Conservation (phyloP, 1,140 invertebrate species). For the Lucilia sericata region DNA sequence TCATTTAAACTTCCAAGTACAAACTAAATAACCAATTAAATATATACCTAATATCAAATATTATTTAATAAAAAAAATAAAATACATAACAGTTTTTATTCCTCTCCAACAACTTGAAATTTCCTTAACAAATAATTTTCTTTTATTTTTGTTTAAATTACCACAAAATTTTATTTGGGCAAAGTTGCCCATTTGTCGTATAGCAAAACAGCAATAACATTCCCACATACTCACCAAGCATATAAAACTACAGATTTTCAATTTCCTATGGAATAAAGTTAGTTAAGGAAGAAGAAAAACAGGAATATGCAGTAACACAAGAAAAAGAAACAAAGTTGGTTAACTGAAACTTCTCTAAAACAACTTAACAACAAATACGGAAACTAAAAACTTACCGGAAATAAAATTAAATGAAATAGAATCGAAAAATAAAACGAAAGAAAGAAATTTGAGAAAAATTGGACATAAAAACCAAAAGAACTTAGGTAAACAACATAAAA, state of each 20-base stretch:
- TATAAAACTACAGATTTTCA: constrained; percentile 11
- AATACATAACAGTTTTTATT: too few species aligned
- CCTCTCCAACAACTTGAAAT: neutral
- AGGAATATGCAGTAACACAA: neutral
- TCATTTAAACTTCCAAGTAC: too few species aligned
- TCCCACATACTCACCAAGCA: too few species aligned
- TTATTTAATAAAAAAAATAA: too few species aligned
- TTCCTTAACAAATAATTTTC: neutral
- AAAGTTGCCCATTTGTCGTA: neutral
- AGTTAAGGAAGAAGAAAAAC: neutral
- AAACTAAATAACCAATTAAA: too few species aligned
- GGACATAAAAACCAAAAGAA: neutral
- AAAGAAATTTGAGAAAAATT: neutral
- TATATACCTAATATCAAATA: too few species aligned
- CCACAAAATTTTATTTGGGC: constrained; percentile 13
- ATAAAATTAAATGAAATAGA: constrained; percentile 34
- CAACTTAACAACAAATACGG: constrained; percentile 38
- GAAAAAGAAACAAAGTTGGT: constrained; percentile 24
- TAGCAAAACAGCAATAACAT: neutral
- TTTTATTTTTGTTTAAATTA: neutral
- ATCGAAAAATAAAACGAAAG: neutral
- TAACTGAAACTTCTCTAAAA: constrained; percentile 34
- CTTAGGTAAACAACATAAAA: neutral
- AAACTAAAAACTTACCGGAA: constrained; percentile 13
- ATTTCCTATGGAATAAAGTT: constrained; percentile 25